phyloP scores from a whole-genome alignment of 2,113 vertebrate genomes.

The Lepisosteus osseus region DNA sequence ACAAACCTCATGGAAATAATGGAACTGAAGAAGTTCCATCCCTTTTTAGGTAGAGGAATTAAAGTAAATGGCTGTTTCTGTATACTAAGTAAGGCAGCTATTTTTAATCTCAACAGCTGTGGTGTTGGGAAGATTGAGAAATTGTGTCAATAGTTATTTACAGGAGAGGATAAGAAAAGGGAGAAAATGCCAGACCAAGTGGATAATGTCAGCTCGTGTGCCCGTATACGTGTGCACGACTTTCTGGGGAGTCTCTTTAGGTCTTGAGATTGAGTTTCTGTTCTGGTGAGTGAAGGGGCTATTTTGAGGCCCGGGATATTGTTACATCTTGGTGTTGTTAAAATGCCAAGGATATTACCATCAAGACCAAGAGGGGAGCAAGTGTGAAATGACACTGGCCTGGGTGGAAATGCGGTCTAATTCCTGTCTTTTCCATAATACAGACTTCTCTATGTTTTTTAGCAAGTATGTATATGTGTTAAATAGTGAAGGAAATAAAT shows the following conservation, averaged over 20 bases:
- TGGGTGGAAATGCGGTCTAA: too few species aligned
- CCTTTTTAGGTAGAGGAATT: conserved; percentile 1
- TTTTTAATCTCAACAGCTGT: conserved; percentile 64
- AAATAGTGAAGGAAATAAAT: too few species aligned
- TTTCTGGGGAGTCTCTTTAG: not conserved
- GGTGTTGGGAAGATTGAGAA: conserved; percentile 45
- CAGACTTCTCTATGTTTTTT: too few species aligned
- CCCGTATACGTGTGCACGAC: not conserved
- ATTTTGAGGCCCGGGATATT: conserved; percentile 44
- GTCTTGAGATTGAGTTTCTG: conserved; percentile 38
- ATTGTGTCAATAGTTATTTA: conserved; percentile 57
- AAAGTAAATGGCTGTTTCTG: conserved; percentile 45
- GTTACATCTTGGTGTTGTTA: conserved; percentile 51
- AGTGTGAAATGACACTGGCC: not conserved
- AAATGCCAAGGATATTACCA: conserved; percentile 30
- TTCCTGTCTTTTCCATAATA: too few species aligned
- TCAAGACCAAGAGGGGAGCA: not conserved
- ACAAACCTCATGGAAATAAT: too few species aligned
- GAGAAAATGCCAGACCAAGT: conserved; percentile 22
- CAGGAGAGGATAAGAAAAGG: conserved; percentile 28
- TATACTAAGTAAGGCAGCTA: conserved; percentile 46
- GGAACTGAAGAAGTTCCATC: too few species aligned
- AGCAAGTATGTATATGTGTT: too few species aligned
- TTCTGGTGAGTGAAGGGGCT: conserved; percentile 37
- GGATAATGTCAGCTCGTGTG: conserved; percentile 2